A percentile compares a stretch with the other conserved stretches of the same genome.
phyloP scores from a whole-genome alignment of 2,113 vertebrate genomes.

The human region DNA sequence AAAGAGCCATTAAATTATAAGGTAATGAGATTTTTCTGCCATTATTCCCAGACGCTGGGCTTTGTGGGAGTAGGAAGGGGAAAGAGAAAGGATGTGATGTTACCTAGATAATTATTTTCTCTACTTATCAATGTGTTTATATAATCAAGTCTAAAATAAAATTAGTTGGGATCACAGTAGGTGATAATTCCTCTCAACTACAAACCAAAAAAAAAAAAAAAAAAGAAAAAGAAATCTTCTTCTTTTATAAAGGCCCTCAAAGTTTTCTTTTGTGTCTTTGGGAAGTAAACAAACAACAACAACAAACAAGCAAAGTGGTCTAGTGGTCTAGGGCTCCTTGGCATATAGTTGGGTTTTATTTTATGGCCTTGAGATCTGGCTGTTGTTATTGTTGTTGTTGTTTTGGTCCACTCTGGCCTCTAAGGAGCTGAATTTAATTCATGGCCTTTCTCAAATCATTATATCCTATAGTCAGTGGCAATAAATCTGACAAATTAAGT shows the following conservation, averaged over 20 bases:
- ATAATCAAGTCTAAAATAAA: not conserved
- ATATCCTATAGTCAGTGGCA: not conserved
- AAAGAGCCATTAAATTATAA: not conserved
- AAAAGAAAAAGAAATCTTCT: not conserved
- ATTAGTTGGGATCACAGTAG: not conserved
- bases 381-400: rapidly evolving
- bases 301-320: not conserved
- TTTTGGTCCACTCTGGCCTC: not conserved
- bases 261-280: not conserved
- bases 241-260: not conserved
- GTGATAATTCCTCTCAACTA: not conserved
- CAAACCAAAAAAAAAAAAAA: not conserved
- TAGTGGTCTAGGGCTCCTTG: not conserved
- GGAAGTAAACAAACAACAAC: not conserved
- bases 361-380: not conserved
- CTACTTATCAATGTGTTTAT: rapidly evolving
- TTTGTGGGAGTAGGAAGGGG: not conserved
- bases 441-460: not conserved
- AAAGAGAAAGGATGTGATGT: not conserved
- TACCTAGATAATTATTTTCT: not conserved
- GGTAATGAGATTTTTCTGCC: not conserved
- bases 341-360: not conserved
- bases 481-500: not conserved
- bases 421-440: not conserved
- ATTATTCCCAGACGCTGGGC: not conserved